A percentile compares a stretch with the other conserved stretches of the same genome.
These are phyloP conservation scores for Chaetops frenatus DNA, from an alignment of 2,113 vertebrate genomes.

Conservation along the genomic window DNA sequence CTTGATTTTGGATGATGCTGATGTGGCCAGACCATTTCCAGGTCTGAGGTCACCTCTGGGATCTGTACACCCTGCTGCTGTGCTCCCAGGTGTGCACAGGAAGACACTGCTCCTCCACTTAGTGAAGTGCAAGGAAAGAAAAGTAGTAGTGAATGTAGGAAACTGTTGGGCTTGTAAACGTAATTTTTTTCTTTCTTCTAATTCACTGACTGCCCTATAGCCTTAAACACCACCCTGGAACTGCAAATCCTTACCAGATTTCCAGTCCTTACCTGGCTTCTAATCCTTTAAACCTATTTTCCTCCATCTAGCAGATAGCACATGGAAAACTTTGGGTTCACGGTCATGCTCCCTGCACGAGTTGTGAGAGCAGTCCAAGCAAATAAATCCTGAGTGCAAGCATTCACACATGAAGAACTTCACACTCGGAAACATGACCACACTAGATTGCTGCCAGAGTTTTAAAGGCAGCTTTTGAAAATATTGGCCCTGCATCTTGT, in stretches of 20 bases:
- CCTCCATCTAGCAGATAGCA: neutral
- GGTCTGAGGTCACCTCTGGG: neutral
- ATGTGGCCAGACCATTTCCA: neutral
- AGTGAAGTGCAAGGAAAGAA: neutral
- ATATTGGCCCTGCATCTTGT: slow-evolving; percentile 10
- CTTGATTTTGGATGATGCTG: neutral
- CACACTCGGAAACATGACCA: slow-evolving; percentile 49
- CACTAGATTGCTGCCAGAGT: slow-evolving; percentile 24
- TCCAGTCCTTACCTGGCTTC: neutral
- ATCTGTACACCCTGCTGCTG: neutral
- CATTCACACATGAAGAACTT: slow-evolving; percentile 54
- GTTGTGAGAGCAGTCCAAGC: slow-evolving; percentile 18
- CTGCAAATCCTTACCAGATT: neutral
- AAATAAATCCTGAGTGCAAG: slow-evolving; percentile 53
- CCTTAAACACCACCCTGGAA: neutral
- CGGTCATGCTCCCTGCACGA: neutral
- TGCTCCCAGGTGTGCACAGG: neutral
- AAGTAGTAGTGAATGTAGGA: neutral
- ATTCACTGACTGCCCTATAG: neutral
- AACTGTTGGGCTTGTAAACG: neutral
- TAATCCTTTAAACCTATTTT: neutral
- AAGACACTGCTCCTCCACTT: neutral
- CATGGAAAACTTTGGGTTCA: neutral
- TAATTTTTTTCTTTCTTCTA: neutral
- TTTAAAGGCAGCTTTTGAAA: slow-evolving; percentile 53